Evolutionary conservation across 2,888 invertebrate species (phyloP).

Genomic region (Oscheius sp.): DNA sequence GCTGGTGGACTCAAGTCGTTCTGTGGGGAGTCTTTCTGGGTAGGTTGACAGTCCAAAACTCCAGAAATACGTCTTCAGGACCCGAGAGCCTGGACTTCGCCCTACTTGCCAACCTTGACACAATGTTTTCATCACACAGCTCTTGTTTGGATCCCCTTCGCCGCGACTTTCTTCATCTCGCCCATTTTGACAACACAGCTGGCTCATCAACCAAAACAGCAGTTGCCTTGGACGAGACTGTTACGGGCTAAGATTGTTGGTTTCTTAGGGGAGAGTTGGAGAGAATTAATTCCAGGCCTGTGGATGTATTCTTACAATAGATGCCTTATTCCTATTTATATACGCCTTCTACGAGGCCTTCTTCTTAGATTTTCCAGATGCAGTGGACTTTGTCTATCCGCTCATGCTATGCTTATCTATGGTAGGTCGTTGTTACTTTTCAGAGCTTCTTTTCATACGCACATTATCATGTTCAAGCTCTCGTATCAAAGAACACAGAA

Average conservation of each 20-base stretch:
- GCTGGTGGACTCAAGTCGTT: slow-evolving; percentile 51
- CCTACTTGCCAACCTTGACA: slow-evolving; percentile 86
- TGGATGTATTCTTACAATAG: slow-evolving; percentile 58
- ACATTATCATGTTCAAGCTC: neutral
- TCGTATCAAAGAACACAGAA: slow-evolving; percentile 21
- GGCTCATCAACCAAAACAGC: slow-evolving; percentile 47
- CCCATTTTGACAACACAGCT: slow-evolving; percentile 67
- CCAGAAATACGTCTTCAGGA: slow-evolving; percentile 80
- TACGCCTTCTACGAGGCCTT: slow-evolving; percentile 64
- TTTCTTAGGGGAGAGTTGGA: neutral
- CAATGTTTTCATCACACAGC: slow-evolving; percentile 91
- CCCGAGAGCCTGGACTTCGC: slow-evolving; percentile 81
- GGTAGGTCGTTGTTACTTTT: neutral
- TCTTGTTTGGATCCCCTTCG: slow-evolving; percentile 88
- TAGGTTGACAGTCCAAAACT: slow-evolving; percentile 32
- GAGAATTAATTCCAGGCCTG: slow-evolving; percentile 27
- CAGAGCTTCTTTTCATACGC: neutral
- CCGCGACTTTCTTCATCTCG: slow-evolving; percentile 60
- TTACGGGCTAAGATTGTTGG: slow-evolving; percentile 38
- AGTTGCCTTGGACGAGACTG: slow-evolving; percentile 66
- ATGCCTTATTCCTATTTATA: slow-evolving; percentile 62
- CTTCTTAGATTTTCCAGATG: slow-evolving; percentile 53
- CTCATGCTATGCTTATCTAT: slow-evolving; percentile 55
- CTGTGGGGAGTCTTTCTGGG: slow-evolving; percentile 69
- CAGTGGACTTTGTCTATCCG: slow-evolving; percentile 70